Percentiles rank a stretch among this genome's conserved stretches.
Evolutionary conservation across 1,140 invertebrate genomes (phyloP).

Genomic region (Temnothorax nylanderi): DNA sequence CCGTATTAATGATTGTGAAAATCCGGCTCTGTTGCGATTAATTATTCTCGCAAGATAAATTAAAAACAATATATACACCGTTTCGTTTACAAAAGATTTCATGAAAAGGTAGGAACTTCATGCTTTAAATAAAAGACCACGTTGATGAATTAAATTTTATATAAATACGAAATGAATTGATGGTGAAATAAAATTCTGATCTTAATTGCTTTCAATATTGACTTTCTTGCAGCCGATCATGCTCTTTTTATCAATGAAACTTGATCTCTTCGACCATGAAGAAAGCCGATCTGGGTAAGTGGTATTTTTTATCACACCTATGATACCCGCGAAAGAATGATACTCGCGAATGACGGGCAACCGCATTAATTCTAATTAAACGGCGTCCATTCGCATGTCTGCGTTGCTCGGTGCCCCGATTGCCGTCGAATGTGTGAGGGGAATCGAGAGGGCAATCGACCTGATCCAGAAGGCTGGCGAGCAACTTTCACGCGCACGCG

Average conservation of each 20-base stretch:
- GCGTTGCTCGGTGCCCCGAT: conserved; percentile 38
- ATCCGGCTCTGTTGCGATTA: background rate
- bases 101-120: background rate
- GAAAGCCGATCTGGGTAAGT: conserved; percentile 8
- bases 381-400: conserved; percentile 59
- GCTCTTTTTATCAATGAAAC: background rate
- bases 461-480: conserved; percentile 53
- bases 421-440: background rate
- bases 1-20: conserved; percentile 21
- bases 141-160: background rate
- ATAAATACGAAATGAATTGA: background rate
- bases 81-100: background rate
- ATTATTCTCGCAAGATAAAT: conserved; percentile 9
- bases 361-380: conserved; percentile 79
- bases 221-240: background rate
- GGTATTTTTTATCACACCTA: conserved; percentile 8
- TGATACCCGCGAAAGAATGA: conserved; percentile 34
- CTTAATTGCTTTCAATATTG: background rate
- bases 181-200: background rate
- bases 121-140: background rate
- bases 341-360: conserved; percentile 66
- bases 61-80: background rate
- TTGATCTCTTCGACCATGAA: background rate
- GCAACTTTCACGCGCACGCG: conserved; percentile 77
- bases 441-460: conserved; percentile 49